These are phyloP conservation scores for Spisula subtruncata DNA, from an alignment of 2,888 invertebrate species.

Conservation along the genomic window DNA sequence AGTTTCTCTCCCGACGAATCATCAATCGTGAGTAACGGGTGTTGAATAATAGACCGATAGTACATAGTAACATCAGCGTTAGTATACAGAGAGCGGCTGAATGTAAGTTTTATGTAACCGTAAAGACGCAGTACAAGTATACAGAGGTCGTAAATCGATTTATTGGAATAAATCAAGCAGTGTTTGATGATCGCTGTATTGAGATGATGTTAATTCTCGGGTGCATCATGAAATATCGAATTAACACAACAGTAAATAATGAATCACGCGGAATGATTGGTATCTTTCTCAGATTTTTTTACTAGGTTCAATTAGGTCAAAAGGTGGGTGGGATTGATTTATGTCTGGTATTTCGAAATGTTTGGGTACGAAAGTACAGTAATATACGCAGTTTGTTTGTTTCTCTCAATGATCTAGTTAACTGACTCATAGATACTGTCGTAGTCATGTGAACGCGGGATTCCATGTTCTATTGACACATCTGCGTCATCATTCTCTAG, in stretches of 20 bases:
- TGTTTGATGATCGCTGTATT: neutral
- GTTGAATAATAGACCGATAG: neutral
- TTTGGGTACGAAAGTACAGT: neutral
- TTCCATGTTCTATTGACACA: neutral
- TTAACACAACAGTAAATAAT: neutral
- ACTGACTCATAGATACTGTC: neutral
- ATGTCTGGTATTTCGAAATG: neutral
- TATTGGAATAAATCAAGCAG: neutral
- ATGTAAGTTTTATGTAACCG: neutral
- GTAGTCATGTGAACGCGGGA: neutral
- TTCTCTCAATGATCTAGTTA: neutral
- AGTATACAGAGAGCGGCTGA: too few relatives aligned
- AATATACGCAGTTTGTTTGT: conserved; percentile 21
- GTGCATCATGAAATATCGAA: neutral
- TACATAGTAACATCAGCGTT: neutral
- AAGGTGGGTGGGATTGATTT: neutral
- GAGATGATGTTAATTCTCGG: neutral
- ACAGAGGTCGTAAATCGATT: conserved; percentile 5
- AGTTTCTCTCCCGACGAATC: neutral
- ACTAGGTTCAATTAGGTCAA: conserved; percentile 1
- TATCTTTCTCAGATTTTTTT: neutral
- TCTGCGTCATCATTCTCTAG: neutral
- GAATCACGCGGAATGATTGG: neutral
- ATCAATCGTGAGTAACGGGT: neutral
- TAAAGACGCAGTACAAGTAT: neutral